These are phyloP conservation scores for Orthonychiurus folsomi DNA, from an alignment of 2,888 invertebrate genomes.

Conservation along the genomic window DNA sequence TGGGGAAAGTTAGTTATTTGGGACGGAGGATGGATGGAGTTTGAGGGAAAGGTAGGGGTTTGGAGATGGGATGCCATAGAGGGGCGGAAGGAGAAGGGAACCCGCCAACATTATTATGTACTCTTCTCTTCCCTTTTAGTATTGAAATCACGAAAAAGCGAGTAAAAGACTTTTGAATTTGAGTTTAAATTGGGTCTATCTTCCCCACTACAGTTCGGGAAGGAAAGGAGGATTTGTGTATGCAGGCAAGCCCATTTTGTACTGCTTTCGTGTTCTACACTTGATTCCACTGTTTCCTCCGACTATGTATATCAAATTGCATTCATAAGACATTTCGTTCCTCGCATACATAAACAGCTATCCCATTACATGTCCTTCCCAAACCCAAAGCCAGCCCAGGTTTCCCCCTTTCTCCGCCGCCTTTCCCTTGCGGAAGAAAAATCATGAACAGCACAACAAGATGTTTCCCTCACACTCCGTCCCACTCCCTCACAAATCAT, in stretches of 20 bases:
- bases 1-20: not conserved
- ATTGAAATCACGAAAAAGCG: slow-evolving; percentile 35
- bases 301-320: slow-evolving; percentile 28
- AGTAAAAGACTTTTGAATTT: slow-evolving; percentile 39
- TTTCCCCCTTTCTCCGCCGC: not conserved
- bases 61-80: not conserved
- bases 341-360: slow-evolving; percentile 37
- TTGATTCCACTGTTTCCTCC: slow-evolving; percentile 27
- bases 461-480: not conserved
- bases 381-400: slow-evolving; percentile 21
- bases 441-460: slow-evolving; percentile 2
- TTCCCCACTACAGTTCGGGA: too few relatives aligned
- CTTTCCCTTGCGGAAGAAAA: too few relatives aligned
- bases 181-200: slow-evolving; percentile 38
- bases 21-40: not conserved
- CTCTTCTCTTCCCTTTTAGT: slow-evolving; percentile 22
- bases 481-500: slow-evolving; percentile 3
- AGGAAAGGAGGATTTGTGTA: slow-evolving; percentile 30
- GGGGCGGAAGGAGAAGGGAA: not conserved
- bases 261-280: slow-evolving; percentile 26
- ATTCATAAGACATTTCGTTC: slow-evolving; percentile 34
- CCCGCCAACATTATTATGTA: slow-evolving; percentile 5
- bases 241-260: slow-evolving; percentile 27
- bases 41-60: not conserved
- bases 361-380: slow-evolving; percentile 26